Evolutionary conservation across 2,888 invertebrate genomes (phyloP), one percentile per base, ranked within the genome.

Genomic region (Amphipyra berbera): DNA sequence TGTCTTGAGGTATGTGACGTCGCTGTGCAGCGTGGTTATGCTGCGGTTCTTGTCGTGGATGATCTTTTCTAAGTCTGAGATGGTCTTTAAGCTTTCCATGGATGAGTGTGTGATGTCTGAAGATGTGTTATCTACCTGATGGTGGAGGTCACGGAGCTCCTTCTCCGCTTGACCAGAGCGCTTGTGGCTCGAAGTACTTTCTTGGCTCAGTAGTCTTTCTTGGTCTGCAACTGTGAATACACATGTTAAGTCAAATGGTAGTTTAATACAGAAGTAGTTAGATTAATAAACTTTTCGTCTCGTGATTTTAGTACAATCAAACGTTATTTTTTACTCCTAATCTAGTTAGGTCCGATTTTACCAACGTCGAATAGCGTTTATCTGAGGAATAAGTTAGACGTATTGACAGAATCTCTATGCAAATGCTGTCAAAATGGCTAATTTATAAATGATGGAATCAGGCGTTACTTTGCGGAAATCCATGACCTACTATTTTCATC

Each of bases 61-160:
- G 54, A 93, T 92, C 79, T 84, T 92, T 84, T 94, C 94, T 84
- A 94, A 85, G 80, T 94, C 93, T 68, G 89, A 80, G 73, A 94
- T 92, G 59, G 93, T 93, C 77, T 91, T 92, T 76, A 87, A 81
- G 80, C 90, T 92, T 61, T 93, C 93, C 73, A 84, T 82, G 59
- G 91, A 92, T 73, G 91, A 89, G 70, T 90, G 89, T 80, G 88
- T 86, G 78, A 87, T 81, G 74, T 93, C 91, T 76, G 89, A 87
- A 68, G 90, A 86, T 76, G 86, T 83, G 78, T 85, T 91, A 93
- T 90, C 88, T 91, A 93, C 93, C 93, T 93, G 92, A 48, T 86
- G 82, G 55, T 85, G 82, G n/a, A 85, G 80, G 54, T 87, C 87
- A 53, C 74, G 85, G 14, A 70, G 76, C 63, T 86, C 86, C 72